phyloP scores from a whole-genome alignment of 2,888 invertebrate species.

The Apodemia hepburni region DNA sequence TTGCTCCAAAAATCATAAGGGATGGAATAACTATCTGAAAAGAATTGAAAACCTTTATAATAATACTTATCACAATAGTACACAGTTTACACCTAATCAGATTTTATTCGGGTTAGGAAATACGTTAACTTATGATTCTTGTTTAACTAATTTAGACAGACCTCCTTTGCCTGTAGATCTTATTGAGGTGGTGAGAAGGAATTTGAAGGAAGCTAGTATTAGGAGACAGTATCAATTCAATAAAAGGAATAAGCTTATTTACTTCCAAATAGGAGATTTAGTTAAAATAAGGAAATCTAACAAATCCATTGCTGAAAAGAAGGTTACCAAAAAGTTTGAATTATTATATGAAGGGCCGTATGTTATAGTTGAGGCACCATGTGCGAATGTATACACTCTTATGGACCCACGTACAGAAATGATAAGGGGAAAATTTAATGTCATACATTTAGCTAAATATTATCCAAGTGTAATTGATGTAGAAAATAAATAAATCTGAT shows the following conservation, averaged over 20 bases:
- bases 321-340: constrained; percentile 22
- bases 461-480: not conserved
- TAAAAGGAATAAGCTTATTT: constrained; percentile 19
- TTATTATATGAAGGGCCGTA: constrained; percentile 21
- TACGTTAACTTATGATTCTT: constrained; percentile 22
- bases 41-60: constrained; percentile 32
- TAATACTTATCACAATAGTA: constrained; percentile 29
- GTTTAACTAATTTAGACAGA: not conserved
- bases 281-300: constrained; percentile 24
- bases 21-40: constrained; percentile 26
- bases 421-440: constrained; percentile 18
- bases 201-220: constrained; percentile 15
- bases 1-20: constrained; percentile 28
- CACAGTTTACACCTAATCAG: constrained; percentile 27
- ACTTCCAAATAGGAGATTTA: constrained; percentile 27
- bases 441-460: constrained; percentile 15
- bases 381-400: constrained; percentile 20
- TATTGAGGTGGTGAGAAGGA: constrained; percentile 18
- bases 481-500: not conserved
- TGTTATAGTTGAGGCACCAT: constrained; percentile 11
- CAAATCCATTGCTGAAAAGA: constrained; percentile 24
- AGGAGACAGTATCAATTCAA: constrained; percentile 19
- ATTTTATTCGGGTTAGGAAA: constrained; percentile 22
- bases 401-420: constrained; percentile 4
- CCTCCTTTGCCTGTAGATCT: not conserved